phyloP scores from a whole-genome alignment of 2,113 vertebrate species.

The Aegotheles bennettii region DNA sequence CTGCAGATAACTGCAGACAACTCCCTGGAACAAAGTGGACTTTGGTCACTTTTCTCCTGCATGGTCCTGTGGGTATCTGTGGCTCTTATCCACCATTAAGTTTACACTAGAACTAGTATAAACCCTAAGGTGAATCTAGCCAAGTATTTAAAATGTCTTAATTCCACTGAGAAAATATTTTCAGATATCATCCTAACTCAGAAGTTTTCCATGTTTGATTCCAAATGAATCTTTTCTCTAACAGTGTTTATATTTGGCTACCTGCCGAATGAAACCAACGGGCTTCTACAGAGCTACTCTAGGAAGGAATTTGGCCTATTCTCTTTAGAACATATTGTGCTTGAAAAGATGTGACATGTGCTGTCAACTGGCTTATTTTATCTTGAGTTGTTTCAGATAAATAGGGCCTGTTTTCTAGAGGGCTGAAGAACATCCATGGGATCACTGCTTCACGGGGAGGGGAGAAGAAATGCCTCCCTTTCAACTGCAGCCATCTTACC shows the following conservation, averaged over 20 bases:
- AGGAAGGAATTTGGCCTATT: not conserved
- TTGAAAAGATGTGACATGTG: not conserved
- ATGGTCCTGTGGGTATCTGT: not conserved
- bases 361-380: not conserved
- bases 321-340: not conserved
- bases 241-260: not conserved
- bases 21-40: not conserved
- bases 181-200: constrained; percentile 2
- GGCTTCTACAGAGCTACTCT: not conserved
- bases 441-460: not conserved
- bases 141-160: not conserved
- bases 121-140: not conserved
- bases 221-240: not conserved
- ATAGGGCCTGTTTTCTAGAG: not conserved
- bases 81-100: not conserved
- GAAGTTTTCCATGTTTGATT: constrained; percentile 1
- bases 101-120: not conserved
- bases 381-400: constrained; percentile 1
- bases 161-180: constrained; percentile 16
- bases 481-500: not conserved
- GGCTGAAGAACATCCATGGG: not conserved
- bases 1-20: not conserved
- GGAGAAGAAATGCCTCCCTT: not conserved
- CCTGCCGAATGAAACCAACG: not conserved
- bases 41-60: not conserved